Evolutionary conservation across 2,797 vertebrate species (phyloP).

Genomic region (Enteromius trimaculatus): DNA sequence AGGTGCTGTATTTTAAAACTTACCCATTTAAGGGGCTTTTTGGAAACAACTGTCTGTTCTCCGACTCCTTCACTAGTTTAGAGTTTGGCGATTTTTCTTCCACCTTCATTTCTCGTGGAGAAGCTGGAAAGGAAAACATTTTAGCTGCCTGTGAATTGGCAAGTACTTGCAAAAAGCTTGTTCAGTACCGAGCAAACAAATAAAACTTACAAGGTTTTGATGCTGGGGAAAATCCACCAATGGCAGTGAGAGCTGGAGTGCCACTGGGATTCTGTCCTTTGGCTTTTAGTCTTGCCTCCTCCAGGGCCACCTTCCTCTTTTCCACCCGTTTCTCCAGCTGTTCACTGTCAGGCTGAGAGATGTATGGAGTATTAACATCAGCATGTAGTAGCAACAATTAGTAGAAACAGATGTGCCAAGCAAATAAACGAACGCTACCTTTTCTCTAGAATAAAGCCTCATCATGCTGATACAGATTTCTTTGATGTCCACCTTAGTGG

Average conservation of each 20-base stretch:
- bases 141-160: not conserved
- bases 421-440: conserved; percentile 68
- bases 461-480: conserved; percentile 84
- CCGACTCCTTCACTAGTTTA: conserved; percentile 80
- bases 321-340: conserved; percentile 86
- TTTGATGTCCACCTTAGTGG: conserved; percentile 83
- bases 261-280: conserved; percentile 85
- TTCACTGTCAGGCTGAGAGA: conserved; percentile 81
- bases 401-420: not conserved
- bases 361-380: not conserved
- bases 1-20: conserved; percentile 25
- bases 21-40: conserved; percentile 86
- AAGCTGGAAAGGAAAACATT: conserved; percentile 69
- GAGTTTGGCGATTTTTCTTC: conserved; percentile 82
- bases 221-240: conserved; percentile 85
- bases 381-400: not conserved
- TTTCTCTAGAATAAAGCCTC: conserved; percentile 85
- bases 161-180: not conserved
- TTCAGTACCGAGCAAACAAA: not conserved
- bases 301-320: conserved; percentile 81
- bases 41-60: conserved; percentile 78
- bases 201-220: conserved; percentile 85
- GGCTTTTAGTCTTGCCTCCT: conserved; percentile 86
- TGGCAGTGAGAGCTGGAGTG: conserved; percentile 81
- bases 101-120: conserved; percentile 82